These are phyloP conservation scores for Hetaerina titia DNA, from an alignment of 2,888 invertebrate species.

Conservation along the genomic window DNA sequence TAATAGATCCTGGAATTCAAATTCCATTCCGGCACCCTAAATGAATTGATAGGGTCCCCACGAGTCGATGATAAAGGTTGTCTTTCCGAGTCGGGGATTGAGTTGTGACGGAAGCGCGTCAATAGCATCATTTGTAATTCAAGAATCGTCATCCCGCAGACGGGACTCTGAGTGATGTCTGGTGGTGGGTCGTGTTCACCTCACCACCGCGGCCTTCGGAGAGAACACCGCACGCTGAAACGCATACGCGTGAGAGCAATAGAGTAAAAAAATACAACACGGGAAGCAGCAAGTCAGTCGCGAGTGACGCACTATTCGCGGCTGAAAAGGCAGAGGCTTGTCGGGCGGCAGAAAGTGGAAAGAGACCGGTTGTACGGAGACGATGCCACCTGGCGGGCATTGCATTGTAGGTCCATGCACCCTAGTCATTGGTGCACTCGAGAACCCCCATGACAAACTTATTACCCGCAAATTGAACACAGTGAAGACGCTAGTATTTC, in stretches of 20 bases:
- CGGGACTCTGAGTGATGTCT: constrained; percentile 8
- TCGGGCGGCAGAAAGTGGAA: background rate
- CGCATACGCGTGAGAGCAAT: constrained; percentile 54
- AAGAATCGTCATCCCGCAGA: constrained; percentile 31
- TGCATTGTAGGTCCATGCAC: background rate
- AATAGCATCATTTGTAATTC: background rate
- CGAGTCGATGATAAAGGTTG: background rate
- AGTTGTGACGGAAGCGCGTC: background rate
- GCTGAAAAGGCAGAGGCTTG: background rate
- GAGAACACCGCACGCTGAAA: constrained; percentile 44
- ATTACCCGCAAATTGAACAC: no score
- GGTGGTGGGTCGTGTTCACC: constrained; percentile 42
- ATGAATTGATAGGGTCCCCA: no score
- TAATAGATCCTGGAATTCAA: no score
- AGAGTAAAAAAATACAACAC: constrained; percentile 33
- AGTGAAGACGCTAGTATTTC: no score
- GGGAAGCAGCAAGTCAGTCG: constrained; percentile 8
- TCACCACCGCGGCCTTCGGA: constrained; percentile 58
- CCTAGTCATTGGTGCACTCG: no score
- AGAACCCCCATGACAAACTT: no score
- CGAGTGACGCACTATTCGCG: constrained; percentile 55
- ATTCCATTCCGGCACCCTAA: no score
- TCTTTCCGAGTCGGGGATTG: background rate
- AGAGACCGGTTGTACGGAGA: background rate
- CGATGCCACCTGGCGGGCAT: background rate